phyloP scores from a whole-genome alignment of 2,113 vertebrate genomes.

The Xenus cinereus region DNA sequence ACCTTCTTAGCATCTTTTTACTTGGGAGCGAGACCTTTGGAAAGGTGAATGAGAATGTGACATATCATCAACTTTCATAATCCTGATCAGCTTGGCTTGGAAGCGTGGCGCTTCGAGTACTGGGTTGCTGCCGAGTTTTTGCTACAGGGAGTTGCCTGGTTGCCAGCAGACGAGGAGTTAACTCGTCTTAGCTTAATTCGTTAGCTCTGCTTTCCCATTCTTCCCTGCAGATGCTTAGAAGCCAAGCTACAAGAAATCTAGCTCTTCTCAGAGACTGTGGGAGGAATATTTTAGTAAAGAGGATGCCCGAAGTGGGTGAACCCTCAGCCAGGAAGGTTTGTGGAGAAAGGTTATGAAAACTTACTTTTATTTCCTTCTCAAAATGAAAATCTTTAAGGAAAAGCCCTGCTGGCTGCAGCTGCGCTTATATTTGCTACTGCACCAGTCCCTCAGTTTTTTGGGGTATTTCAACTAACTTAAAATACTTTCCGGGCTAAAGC shows the following conservation, averaged over 20 bases:
- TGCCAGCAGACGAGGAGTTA: not conserved
- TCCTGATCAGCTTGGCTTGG: not conserved
- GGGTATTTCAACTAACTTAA: not conserved
- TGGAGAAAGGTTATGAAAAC: not conserved
- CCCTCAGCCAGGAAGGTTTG: not conserved
- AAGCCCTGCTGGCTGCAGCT: not conserved
- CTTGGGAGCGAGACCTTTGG: not conserved
- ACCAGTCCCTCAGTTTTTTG: not conserved
- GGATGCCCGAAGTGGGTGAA: not conserved
- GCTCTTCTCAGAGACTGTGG: not conserved
- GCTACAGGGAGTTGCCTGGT: not conserved
- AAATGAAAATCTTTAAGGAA: not conserved
- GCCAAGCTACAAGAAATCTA: not conserved
- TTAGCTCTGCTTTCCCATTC: not conserved
- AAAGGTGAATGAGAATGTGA: not conserved
- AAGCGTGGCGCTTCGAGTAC: accelerated
- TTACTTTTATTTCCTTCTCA: not conserved
- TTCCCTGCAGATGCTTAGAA: not conserved
- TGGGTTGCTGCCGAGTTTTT: not conserved
- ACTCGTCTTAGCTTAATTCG: too few species aligned
- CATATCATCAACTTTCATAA: not conserved
- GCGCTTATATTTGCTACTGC: not conserved
- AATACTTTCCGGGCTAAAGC: not conserved
- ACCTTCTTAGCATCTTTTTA: not conserved
- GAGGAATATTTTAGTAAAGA: not conserved